Conservation (phyloP, 2,113 vertebrate species). For the Capreolus pygargus region DNA sequence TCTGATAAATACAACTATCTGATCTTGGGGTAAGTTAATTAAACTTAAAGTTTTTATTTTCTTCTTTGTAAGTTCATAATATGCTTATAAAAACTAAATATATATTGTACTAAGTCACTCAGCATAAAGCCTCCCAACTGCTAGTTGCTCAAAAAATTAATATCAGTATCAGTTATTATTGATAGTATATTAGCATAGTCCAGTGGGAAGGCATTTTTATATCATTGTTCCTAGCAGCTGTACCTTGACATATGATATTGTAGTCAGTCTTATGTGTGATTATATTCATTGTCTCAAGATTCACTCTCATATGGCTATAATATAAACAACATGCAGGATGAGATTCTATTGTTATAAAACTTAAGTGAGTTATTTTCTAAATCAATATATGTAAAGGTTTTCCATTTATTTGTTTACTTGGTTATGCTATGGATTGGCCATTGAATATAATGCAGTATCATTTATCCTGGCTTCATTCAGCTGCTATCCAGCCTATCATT, state of each 20-base stretch:
- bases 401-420: neutral
- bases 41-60: neutral
- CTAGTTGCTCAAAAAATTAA: neutral
- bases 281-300: neutral
- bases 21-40: neutral
- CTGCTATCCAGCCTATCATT: constrained; percentile 27
- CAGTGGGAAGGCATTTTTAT: neutral
- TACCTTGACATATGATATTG: neutral
- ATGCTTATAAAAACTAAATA: neutral
- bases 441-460: neutral
- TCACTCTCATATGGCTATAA: neutral
- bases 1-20: neutral
- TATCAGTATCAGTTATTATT: neutral
- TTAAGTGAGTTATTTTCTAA: neutral
- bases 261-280: neutral
- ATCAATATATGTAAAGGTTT: neutral
- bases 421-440: neutral
- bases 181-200: neutral
- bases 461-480: neutral
- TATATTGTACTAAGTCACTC: neutral
- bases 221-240: neutral
- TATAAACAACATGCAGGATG: neutral
- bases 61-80: neutral
- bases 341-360: neutral
- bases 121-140: neutral